phyloP scores from a whole-genome alignment of 2,113 vertebrate species.

The Nerophis lumbriciformis region DNA sequence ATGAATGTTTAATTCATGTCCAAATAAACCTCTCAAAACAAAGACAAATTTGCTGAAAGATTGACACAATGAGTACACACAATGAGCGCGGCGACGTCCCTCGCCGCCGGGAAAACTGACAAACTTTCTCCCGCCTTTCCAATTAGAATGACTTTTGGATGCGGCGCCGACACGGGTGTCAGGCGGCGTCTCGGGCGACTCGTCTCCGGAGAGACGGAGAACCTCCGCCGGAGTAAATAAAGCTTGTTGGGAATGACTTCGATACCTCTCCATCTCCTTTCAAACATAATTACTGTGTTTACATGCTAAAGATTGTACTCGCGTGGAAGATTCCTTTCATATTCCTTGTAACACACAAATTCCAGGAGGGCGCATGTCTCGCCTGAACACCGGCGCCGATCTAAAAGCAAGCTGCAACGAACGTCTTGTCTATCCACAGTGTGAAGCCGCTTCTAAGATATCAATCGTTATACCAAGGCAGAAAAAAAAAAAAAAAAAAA shows the following conservation, averaged over 20 bases:
- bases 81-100: conserved; percentile 25
- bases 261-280: no score
- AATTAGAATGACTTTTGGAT: conserved; percentile 58
- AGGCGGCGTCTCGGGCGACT: conserved; percentile 18
- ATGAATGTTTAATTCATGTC: conserved; percentile 43
- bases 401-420: no score
- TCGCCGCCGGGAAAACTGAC: conserved; percentile 35
- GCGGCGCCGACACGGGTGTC: conserved; percentile 24
- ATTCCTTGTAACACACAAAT: no score
- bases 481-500: no score
- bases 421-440: no score
- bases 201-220: conserved; percentile 21
- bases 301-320: no score
- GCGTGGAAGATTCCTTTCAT: no score
- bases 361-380: no score
- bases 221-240: conserved; percentile 34
- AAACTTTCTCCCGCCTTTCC: conserved; percentile 53
- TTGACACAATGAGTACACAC: conserved; percentile 55
- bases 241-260: conserved; percentile 12
- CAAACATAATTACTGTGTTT: no score
- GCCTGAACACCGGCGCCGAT: no score
- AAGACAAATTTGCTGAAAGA: conserved; percentile 39
- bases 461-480: no score
- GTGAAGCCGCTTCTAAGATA: no score
- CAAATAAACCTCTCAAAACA: conserved; percentile 48